phyloP scores from a whole-genome alignment of 2,797 vertebrate species.

The Poecilia gillii region DNA sequence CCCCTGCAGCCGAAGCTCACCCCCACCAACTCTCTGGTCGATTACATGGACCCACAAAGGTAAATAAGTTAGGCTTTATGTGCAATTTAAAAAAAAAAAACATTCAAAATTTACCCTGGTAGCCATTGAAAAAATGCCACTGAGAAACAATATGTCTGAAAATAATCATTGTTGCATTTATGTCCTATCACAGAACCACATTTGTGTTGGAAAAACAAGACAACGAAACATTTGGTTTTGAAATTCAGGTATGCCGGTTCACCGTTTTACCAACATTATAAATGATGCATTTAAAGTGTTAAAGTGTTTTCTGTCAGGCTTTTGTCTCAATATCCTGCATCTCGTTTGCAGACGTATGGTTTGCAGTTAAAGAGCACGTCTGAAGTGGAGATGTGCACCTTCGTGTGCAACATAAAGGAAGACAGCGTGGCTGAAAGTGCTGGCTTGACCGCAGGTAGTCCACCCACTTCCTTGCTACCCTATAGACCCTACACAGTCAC shows the following conservation, averaged over 20 bases:
- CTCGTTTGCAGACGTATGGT: conserved; percentile 82
- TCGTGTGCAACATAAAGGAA: conserved; percentile 86
- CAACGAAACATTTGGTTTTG: conserved; percentile 94
- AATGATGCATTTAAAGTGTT: neutral
- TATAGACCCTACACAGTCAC: neutral
- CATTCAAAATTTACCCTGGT: neutral
- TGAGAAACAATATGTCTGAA: neutral
- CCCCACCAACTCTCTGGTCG: conserved; percentile 81
- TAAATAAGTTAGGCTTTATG: conserved; percentile 67
- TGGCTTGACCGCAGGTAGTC: conserved; percentile 88
- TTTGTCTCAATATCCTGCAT: neutral
- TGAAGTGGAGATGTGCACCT: conserved; percentile 85
- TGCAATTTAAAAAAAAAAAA: neutral
- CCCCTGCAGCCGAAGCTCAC: conserved; percentile 81
- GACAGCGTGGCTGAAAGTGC: conserved; percentile 88
- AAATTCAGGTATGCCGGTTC: conserved; percentile 89
- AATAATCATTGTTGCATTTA: neutral
- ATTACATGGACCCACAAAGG: conserved; percentile 88
- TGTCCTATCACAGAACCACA: conserved; percentile 66
- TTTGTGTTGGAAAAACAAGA: conserved; percentile 87
- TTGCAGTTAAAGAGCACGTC: conserved; percentile 77
- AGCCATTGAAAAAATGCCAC: neutral
- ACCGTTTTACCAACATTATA: neutral
- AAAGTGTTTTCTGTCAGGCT: neutral
- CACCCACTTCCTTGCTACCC: conserved; percentile 10